phyloP scores from a whole-genome alignment of 1,140 invertebrate genomes.

The Cephus cinctus region DNA sequence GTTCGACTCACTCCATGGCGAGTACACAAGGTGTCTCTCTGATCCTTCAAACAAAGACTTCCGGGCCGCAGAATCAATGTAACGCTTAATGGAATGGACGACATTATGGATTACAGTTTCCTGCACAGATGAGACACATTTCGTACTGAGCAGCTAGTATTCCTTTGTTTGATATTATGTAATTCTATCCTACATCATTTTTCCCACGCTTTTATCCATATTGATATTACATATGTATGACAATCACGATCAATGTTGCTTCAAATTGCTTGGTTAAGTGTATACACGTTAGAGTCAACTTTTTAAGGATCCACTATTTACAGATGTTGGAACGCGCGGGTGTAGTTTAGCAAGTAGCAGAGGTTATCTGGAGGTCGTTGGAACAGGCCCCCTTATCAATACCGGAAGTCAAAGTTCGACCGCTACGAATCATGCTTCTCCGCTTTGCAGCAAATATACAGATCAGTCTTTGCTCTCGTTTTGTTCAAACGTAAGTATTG shows the following conservation, averaged over 20 bases:
- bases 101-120: too few relatives aligned
- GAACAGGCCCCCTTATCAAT: conserved; percentile 23
- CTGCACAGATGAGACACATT: too few relatives aligned
- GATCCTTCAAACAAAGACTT: conserved; percentile 19
- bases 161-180: too few relatives aligned
- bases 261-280: neutral
- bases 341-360: conserved; percentile 46
- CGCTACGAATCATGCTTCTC: conserved; percentile 22
- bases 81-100: too few relatives aligned
- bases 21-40: conserved; percentile 46
- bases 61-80: too few relatives aligned
- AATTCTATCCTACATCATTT: conserved; percentile 9
- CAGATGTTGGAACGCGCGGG: conserved; percentile 42
- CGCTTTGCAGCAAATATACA: conserved; percentile 40
- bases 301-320: too few relatives aligned
- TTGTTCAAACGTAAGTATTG: conserved; percentile 43
- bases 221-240: too few relatives aligned
- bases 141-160: too few relatives aligned
- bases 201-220: conserved; percentile 3
- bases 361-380: conserved; percentile 32
- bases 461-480: conserved; percentile 46
- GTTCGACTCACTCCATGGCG: conserved; percentile 47
- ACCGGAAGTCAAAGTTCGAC: conserved; percentile 12
- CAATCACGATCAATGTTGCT: neutral
- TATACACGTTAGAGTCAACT: too few relatives aligned